Evolutionary conservation across 2,797 vertebrate genomes (phyloP).

Genomic region (Paguma larvata): DNA sequence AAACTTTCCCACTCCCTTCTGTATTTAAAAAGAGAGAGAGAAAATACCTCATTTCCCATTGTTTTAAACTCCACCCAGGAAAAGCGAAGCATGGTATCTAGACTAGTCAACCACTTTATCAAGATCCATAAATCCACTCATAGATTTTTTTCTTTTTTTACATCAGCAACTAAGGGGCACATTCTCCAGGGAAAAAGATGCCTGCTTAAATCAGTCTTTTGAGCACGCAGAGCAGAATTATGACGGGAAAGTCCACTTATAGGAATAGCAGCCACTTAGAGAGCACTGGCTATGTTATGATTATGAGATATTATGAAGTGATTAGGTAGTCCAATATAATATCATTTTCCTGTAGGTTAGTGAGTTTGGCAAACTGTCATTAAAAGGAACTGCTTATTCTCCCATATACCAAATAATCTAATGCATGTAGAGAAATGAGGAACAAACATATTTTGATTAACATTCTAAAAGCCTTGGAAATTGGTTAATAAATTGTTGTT

Average conservation of each 20-base stretch:
- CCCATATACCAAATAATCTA: conserved; percentile 8
- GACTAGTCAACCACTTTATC: conserved; percentile 36
- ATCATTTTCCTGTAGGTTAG: neutral
- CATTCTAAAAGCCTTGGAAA: conserved; percentile 51
- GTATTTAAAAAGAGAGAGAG: neutral
- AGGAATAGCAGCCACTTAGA: neutral
- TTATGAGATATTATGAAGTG: neutral
- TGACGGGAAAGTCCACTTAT: neutral
- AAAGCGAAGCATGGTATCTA: conserved; percentile 46
- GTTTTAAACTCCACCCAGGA: conserved; percentile 74
- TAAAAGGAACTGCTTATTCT: conserved; percentile 39
- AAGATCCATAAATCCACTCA: conserved; percentile 22
- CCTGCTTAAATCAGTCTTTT: conserved; percentile 35
- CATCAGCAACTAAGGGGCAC: conserved; percentile 22
- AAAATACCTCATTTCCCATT: conserved; percentile 77
- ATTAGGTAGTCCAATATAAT: conserved; percentile 32
- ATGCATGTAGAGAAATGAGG: conserved; percentile 30
- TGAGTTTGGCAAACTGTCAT: neutral
- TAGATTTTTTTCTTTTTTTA: neutral
- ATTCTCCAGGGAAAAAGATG: conserved; percentile 50
- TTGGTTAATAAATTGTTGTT: conserved; percentile 29
- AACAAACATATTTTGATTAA: conserved; percentile 35
- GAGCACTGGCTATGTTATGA: neutral
- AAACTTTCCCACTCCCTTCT: conserved; percentile 73
- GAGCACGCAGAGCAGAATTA: conserved; percentile 45